phyloP scores from a whole-genome alignment of 2,888 invertebrate genomes.

The Gerris lacustris region DNA sequence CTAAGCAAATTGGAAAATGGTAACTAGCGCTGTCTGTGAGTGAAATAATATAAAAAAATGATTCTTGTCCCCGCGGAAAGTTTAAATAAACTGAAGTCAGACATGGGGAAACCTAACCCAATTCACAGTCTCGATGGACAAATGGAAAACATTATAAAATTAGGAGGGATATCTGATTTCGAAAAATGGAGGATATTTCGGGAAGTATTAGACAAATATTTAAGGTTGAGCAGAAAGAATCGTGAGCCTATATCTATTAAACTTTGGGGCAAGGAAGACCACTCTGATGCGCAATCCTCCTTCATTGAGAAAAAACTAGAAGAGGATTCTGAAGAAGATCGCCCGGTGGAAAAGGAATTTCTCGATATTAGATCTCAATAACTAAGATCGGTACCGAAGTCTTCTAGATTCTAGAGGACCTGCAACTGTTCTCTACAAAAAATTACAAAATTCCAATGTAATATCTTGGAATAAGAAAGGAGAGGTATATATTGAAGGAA shows the following conservation, averaged over 20 bases:
- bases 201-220: not conserved
- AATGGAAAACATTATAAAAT: not conserved
- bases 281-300: not conserved
- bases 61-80: not conserved
- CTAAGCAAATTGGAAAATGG: too few relatives aligned
- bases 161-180: not conserved
- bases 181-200: not conserved
- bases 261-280: not conserved
- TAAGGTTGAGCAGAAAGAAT: not conserved
- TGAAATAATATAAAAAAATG: not conserved
- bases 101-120: not conserved
- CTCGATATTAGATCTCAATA: too few relatives aligned
- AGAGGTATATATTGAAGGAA: too few relatives aligned
- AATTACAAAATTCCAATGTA: too few relatives aligned
- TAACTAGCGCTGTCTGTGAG: too few relatives aligned
- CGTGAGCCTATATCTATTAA: not conserved
- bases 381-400: too few relatives aligned
- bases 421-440: too few relatives aligned
- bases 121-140: not conserved
- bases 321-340: too few relatives aligned
- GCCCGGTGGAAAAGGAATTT: too few relatives aligned
- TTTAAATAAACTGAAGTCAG: not conserved
- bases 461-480: too few relatives aligned
- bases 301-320: too few relatives aligned
- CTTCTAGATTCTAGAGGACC: too few relatives aligned